Conservation (phyloP, 2,113 vertebrate genomes). For the Anguilla japonica region DNA sequence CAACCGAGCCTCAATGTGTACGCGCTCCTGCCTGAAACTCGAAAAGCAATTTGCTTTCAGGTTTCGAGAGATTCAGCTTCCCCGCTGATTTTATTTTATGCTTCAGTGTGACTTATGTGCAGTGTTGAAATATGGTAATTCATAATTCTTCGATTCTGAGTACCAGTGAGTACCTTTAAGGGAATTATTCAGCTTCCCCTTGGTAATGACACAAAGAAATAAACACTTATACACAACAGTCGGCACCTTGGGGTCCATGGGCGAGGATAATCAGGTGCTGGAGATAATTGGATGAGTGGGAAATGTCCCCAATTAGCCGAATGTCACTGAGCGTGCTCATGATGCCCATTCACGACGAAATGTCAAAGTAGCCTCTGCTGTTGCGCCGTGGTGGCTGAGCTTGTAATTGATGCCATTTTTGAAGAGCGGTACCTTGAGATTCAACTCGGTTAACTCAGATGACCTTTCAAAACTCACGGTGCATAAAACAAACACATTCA, state of each 20-base stretch:
- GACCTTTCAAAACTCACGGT: not conserved
- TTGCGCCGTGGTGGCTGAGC: not conserved
- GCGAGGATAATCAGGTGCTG: not conserved
- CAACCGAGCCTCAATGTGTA: constrained; percentile 2
- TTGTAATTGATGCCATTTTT: constrained; percentile 39
- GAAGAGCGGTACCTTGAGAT: constrained; percentile 7
- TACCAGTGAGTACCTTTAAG: not conserved
- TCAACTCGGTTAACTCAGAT: not conserved
- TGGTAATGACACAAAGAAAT: not conserved
- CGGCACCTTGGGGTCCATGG: not conserved
- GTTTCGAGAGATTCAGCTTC: not conserved
- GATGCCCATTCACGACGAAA: not conserved
- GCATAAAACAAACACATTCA: not conserved
- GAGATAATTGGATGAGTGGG: not conserved
- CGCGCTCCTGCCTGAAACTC: constrained; percentile 26
- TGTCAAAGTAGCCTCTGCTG: not conserved
- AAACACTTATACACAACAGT: not conserved
- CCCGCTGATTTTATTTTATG: constrained; percentile 42
- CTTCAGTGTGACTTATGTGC: constrained; percentile 44
- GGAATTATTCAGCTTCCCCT: not conserved
- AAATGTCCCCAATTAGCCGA: not conserved
- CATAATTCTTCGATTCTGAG: not conserved
- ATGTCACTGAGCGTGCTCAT: constrained; percentile 26
- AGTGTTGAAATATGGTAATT: not conserved
- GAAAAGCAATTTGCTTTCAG: constrained; percentile 41